Percentiles rank a stretch among this genome's conserved stretches.
Conservation (phyloP, 2,797 vertebrate genomes). For the Lagodon rhomboides region DNA sequence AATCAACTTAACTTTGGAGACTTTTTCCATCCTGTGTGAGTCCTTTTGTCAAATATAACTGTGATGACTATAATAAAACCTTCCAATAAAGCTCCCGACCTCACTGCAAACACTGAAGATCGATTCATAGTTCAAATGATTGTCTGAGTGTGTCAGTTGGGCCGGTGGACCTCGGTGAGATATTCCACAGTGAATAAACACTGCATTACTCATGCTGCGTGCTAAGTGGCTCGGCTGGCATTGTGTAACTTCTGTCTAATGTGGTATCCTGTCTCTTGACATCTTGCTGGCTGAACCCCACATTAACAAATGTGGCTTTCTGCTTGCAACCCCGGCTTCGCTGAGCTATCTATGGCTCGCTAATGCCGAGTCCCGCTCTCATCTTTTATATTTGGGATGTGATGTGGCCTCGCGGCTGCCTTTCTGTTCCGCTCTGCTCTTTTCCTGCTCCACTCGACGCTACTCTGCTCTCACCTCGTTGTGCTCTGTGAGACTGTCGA, state of each 20-base stretch:
- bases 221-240: constrained; percentile 63
- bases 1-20: neutral
- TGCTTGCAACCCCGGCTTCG: constrained; percentile 8
- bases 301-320: constrained; percentile 60
- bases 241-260: constrained; percentile 70
- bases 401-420: constrained; percentile 36
- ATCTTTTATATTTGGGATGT: constrained; percentile 52
- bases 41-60: neutral
- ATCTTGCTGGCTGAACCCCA: constrained; percentile 59
- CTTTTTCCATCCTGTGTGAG: neutral
- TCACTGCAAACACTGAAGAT: constrained; percentile 16
- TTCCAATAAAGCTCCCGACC: neutral
- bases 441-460: constrained; percentile 51
- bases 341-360: constrained; percentile 58
- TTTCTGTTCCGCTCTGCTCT: constrained; percentile 54
- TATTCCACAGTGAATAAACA: constrained; percentile 62
- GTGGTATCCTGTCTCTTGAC: constrained; percentile 72
- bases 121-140: constrained; percentile 16
- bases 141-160: constrained; percentile 26
- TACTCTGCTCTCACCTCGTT: constrained; percentile 41
- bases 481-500: constrained; percentile 22
- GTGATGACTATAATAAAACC: neutral
- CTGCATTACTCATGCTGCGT: constrained; percentile 51
- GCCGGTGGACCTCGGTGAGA: constrained; percentile 4
- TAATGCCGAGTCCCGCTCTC: constrained; percentile 48